phyloP scores from a whole-genome alignment of 2,113 vertebrate species.

The Mixornis gularis region DNA sequence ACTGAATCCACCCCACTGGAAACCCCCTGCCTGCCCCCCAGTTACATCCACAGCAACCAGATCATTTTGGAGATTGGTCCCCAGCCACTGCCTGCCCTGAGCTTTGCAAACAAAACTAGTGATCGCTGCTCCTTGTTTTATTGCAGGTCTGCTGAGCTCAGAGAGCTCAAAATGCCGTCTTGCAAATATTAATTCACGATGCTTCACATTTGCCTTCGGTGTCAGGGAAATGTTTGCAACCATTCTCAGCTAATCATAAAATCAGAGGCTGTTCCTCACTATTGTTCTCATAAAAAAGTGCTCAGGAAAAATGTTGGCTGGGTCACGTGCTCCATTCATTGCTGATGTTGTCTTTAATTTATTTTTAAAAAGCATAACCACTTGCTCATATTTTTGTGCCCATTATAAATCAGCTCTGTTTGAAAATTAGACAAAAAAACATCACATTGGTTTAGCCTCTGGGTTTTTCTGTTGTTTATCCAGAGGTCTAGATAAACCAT shows the following conservation, averaged over 20 bases:
- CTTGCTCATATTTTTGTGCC: background rate
- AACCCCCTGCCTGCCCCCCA: background rate
- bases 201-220: background rate
- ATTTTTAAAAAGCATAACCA: constrained; percentile 3
- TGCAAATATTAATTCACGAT: constrained; percentile 46
- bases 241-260: constrained; percentile 14
- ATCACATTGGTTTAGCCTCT: background rate
- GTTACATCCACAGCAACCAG: background rate
- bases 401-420: constrained; percentile 17
- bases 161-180: constrained; percentile 34
- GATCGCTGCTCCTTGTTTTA: background rate
- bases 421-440: constrained; percentile 30
- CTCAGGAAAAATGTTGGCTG: background rate
- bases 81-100: background rate
- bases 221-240: background rate
- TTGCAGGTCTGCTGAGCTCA: constrained; percentile 6
- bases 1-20: background rate
- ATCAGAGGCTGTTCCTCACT: background rate
- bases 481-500: constrained; percentile 27
- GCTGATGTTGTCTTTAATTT: background rate
- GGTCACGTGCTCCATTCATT: background rate
- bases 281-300: background rate
- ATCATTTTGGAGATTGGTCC: constrained; percentile 22
- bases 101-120: constrained; percentile 39
- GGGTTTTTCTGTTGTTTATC: constrained; percentile 31